A percentile compares a stretch with the other conserved stretches of the same genome.
These are phyloP conservation scores for Choristoneura fumiferana DNA, from an alignment of 1,140 invertebrate species.

Conservation along the genomic window DNA sequence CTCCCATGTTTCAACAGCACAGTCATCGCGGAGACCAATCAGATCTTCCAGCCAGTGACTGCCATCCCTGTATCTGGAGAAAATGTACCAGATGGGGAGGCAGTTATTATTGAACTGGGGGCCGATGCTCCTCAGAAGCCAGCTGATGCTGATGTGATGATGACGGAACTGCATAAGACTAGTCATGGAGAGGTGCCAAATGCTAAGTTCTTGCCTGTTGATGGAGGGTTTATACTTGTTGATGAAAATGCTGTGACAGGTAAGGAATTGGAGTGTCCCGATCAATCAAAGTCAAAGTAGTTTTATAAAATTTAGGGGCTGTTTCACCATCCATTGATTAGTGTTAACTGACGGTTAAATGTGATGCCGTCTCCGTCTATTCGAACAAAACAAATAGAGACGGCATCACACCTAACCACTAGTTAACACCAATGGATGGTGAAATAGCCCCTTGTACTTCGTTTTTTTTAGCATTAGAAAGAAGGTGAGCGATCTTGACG, in stretches of 20 bases:
- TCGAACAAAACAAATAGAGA: too few species aligned
- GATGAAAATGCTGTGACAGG: constrained; percentile 50
- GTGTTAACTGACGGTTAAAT: too few species aligned
- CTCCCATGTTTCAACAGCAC: constrained; percentile 59
- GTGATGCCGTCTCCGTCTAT: too few species aligned
- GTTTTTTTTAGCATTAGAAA: too few species aligned
- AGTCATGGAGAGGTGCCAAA: constrained; percentile 41
- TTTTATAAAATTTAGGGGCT: too few species aligned
- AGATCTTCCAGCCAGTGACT: constrained; percentile 61
- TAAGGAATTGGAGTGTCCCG: constrained; percentile 30
- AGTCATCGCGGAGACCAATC: constrained; percentile 58
- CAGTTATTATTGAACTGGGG: constrained; percentile 56
- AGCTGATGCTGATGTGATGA: constrained; percentile 37
- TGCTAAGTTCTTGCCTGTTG: constrained; percentile 61
- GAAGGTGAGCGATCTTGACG: too few species aligned
- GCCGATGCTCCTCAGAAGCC: constrained; percentile 19
- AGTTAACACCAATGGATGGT: too few species aligned
- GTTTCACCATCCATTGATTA: too few species aligned
- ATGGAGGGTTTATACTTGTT: constrained; percentile 67
- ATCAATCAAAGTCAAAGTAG: constrained; percentile 14
- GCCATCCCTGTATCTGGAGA: constrained; percentile 43
- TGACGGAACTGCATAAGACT: constrained; percentile 39
- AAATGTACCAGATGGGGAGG: constrained; percentile 43
- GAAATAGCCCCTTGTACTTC: too few species aligned
- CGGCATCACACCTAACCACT: too few species aligned